phyloP scores from a whole-genome alignment of 2,113 vertebrate genomes.

The Phyllopteryx taeniolatus region DNA sequence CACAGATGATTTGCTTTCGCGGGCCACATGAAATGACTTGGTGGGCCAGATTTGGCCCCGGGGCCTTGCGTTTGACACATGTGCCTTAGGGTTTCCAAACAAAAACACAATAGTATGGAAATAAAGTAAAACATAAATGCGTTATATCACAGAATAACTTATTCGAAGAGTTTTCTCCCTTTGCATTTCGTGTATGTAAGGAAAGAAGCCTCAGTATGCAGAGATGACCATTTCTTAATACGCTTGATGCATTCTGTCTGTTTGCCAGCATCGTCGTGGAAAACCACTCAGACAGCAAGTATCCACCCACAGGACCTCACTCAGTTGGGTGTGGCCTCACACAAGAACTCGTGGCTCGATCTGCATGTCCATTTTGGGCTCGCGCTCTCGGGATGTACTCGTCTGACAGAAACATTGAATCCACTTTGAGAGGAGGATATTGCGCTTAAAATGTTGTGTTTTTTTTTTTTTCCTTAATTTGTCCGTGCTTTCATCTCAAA shows the following conservation, averaged over 20 bases:
- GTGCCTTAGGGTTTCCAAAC: neutral
- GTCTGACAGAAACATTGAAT: neutral
- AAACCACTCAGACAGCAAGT: conserved; percentile 18
- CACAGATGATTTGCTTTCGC: too few species aligned
- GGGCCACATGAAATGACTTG: too few species aligned
- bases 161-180: neutral
- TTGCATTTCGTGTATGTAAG: neutral
- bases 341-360: conserved; percentile 22
- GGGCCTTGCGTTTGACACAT: too few species aligned
- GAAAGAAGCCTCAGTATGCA: neutral
- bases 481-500: neutral
- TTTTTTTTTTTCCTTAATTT: too few species aligned
- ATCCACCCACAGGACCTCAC: conserved; percentile 22
- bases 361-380: conserved; percentile 11
- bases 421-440: neutral
- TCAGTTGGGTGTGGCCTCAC: conserved; percentile 44
- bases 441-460: neutral
- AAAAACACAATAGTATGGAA: neutral
- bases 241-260: conserved; percentile 3
- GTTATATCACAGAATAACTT: neutral
- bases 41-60: too few species aligned
- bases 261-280: conserved; percentile 5
- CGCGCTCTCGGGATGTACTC: neutral
- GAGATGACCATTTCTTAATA: neutral
- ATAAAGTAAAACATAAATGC: neutral